A percentile compares a stretch with the other conserved stretches of the same genome.
Evolutionary conservation across 2,797 vertebrate genomes (phyloP).

Genomic region (Mallotus villosus): DNA sequence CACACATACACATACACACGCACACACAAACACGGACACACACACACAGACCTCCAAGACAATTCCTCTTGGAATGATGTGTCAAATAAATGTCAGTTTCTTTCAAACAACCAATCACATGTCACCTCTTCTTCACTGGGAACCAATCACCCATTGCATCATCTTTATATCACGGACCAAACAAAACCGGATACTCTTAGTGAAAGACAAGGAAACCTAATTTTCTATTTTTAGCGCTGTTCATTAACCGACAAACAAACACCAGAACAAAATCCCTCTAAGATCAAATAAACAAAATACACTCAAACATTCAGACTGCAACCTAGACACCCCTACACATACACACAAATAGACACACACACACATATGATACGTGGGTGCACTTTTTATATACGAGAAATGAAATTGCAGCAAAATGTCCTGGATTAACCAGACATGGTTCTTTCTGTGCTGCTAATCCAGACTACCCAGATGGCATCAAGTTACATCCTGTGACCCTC

Average conservation of each 20-base stretch:
- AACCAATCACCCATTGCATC: background rate
- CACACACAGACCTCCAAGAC: background rate
- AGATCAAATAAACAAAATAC: too few relatives aligned
- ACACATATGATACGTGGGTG: background rate
- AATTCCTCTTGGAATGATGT: background rate
- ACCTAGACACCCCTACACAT: background rate
- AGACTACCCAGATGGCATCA: slow-evolving; percentile 1
- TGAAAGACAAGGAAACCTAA: background rate
- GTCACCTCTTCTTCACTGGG: slow-evolving; percentile 3
- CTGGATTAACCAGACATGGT: slow-evolving; percentile 22
- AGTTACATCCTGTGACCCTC: background rate
- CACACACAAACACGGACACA: background rate
- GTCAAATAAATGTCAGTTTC: background rate
- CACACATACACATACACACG: background rate
- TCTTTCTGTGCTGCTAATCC: slow-evolving; percentile 20
- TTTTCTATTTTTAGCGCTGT: too few relatives aligned
- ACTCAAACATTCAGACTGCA: too few relatives aligned
- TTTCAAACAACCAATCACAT: slow-evolving; percentile 8
- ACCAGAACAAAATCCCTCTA: too few relatives aligned
- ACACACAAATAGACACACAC: background rate
- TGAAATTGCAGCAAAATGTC: slow-evolving; percentile 1
- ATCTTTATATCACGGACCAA: background rate
- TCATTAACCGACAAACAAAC: background rate
- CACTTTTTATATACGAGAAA: slow-evolving; percentile 4
- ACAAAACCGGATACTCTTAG: background rate